phyloP scores from a whole-genome alignment of 2,797 vertebrate genomes.

The Schizopygopsis pylzovi region DNA sequence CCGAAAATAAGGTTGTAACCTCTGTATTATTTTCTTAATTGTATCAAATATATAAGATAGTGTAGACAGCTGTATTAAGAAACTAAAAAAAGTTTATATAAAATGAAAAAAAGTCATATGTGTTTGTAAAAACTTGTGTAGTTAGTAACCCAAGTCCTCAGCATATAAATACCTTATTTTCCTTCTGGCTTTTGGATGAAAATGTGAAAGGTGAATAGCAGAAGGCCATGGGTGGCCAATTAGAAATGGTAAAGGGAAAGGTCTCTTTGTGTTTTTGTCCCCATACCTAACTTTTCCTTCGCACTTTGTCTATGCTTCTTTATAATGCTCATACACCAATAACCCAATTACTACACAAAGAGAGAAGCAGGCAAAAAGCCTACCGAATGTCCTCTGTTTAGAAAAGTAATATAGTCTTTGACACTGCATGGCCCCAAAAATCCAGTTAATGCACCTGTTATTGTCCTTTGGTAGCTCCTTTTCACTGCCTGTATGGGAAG shows the following conservation, averaged over 20 bases:
- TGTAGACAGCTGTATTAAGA: neutral
- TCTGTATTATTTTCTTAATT: neutral
- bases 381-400: constrained; percentile 35
- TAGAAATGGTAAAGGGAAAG: constrained; percentile 59
- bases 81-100: neutral
- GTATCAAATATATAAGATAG: neutral
- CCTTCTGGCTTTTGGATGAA: constrained; percentile 51
- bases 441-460: constrained; percentile 27
- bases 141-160: neutral
- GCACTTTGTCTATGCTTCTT: constrained; percentile 53
- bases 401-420: constrained; percentile 46
- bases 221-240: constrained; percentile 66
- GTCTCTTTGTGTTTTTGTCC: constrained; percentile 57
- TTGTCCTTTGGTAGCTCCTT: constrained; percentile 15
- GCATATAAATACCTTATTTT: constrained; percentile 21
- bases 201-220: constrained; percentile 63
- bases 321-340: constrained; percentile 56
- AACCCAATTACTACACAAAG: constrained; percentile 63
- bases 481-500: neutral
- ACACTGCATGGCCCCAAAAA: constrained; percentile 3
- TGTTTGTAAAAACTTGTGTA: constrained; percentile 1
- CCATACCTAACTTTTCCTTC: constrained; percentile 54
- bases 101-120: neutral
- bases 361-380: constrained; percentile 49
- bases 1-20: neutral